Conservation (phyloP, 2,113 vertebrate species). For the Phaetusa simplex region DNA sequence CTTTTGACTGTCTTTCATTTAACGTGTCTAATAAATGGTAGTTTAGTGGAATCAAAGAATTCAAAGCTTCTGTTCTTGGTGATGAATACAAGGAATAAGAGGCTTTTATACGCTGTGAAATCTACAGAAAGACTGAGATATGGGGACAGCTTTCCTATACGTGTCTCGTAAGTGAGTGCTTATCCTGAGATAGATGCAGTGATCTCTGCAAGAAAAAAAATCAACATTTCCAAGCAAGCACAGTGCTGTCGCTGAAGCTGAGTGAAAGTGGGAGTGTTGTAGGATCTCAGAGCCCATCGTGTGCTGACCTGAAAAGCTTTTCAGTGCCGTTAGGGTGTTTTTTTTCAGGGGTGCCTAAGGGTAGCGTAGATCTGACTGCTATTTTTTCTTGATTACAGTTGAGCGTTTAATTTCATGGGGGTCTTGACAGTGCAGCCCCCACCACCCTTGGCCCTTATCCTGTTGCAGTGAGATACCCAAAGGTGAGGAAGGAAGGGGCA, state of each 20-base stretch:
- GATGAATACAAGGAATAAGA: constrained; percentile 50
- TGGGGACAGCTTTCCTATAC: constrained; percentile 30
- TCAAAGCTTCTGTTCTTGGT: constrained; percentile 28
- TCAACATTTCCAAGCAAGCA: not conserved
- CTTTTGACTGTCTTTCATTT: constrained; percentile 15
- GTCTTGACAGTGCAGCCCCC: not conserved
- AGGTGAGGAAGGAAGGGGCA: not conserved
- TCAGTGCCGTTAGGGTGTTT: not conserved
- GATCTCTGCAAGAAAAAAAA: constrained; percentile 17
- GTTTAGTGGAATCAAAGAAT: constrained; percentile 54
- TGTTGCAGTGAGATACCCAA: not conserved
- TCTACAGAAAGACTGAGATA: constrained; percentile 2
- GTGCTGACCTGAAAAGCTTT: not conserved
- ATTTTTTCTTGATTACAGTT: not conserved
- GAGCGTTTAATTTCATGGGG: not conserved
- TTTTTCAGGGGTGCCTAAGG: not conserved
- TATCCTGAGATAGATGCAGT: constrained; percentile 14
- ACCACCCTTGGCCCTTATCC: not conserved
- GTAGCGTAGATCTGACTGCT: not conserved
- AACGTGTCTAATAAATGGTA: constrained; percentile 30
- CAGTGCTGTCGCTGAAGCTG: not conserved
- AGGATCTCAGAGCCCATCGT: not conserved
- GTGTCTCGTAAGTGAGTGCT: not conserved
- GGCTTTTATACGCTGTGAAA: not conserved
- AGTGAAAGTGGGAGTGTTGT: not conserved